Conservation (phyloP, 2,888 invertebrate genomes). For the Macrophya annulata region DNA sequence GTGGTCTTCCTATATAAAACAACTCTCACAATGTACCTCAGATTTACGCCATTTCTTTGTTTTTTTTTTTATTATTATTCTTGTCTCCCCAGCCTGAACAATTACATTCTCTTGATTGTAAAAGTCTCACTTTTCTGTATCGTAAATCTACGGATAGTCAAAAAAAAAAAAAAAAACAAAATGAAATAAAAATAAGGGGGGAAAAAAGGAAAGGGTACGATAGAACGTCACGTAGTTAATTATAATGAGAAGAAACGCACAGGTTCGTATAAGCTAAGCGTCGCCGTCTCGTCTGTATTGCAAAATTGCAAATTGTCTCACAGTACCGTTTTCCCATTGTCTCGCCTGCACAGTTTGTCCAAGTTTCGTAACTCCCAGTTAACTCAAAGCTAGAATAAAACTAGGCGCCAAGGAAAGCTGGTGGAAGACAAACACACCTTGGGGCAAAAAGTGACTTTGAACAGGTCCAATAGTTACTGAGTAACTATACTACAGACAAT, state of each 20-base stretch:
- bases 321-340: neutral
- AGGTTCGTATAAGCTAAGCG: neutral
- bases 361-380: slow-evolving; percentile 42
- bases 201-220: neutral
- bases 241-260: slow-evolving; percentile 30
- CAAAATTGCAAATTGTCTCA: slow-evolving; percentile 43
- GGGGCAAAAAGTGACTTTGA: slow-evolving; percentile 46
- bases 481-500: neutral
- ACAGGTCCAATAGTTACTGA: slow-evolving; percentile 48
- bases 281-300: neutral
- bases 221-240: neutral
- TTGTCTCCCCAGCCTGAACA: neutral
- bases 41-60: neutral
- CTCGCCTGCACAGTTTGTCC: neutral
- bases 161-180: too few species aligned
- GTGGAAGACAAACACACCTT: slow-evolving; percentile 42
- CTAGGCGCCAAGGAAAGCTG: slow-evolving; percentile 35
- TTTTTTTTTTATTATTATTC: neutral
- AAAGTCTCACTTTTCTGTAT: slow-evolving; percentile 11
- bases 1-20: neutral
- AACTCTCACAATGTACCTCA: slow-evolving; percentile 31
- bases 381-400: slow-evolving; percentile 12
- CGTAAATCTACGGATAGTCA: neutral
- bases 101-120: slow-evolving; percentile 3
- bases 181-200: neutral